Base-by-base conservation (phyloP, 2,797 vertebrate species). In the Mus spretus region DNA sequence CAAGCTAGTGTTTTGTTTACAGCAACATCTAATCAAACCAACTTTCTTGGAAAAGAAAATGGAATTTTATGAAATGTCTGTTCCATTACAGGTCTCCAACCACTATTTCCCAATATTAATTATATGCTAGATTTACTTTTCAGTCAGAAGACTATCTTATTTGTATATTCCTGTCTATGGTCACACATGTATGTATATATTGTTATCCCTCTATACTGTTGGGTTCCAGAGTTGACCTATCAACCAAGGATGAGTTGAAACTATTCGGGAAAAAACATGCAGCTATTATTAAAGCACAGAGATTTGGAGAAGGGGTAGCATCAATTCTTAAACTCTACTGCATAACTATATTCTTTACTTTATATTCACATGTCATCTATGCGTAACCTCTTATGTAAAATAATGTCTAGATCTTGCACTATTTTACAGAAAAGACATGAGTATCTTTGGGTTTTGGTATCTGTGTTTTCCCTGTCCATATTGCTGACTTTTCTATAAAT, bases 301-400 rank as follows among this genome's bases (percentile, higher is more conserved):
- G 14, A 8, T 65, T 40, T 53, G 17, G 13, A 0, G 26, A 28
- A 9, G 26, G 26, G 9, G 6, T 0, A 2, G 1, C 0, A n/a
- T 74, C 31, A 37, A 53, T 74, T 7, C 1, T 1, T 57, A 59
- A 28, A 50, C 0, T 8, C 13, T 10, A 28, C 1, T 72, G 6
- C 10, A 15, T 17, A 79, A 12, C 14, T 44, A 61, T 6, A 72
- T 10, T 2, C 28, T 70, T 67, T 47, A 31, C 5, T 57, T 50
- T n/a, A 1, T 26, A 20, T 20, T 93, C 0, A 2, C 4, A 50
- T 53, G 7, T 47, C 34, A 28, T 79, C 10, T n/a, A n/a, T n/a
- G n/a, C n/a, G n/a, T n/a, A n/a, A n/a, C n/a, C n/a, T n/a, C n/a
- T n/a, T n/a, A n/a, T n/a, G n/a, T n/a, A n/a, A n/a, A n/a, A n/a